Percentiles rank a stretch among this genome's conserved stretches.
Evolutionary conservation across 2,797 vertebrate genomes (phyloP).

Genomic region (Ceryle rudis): DNA sequence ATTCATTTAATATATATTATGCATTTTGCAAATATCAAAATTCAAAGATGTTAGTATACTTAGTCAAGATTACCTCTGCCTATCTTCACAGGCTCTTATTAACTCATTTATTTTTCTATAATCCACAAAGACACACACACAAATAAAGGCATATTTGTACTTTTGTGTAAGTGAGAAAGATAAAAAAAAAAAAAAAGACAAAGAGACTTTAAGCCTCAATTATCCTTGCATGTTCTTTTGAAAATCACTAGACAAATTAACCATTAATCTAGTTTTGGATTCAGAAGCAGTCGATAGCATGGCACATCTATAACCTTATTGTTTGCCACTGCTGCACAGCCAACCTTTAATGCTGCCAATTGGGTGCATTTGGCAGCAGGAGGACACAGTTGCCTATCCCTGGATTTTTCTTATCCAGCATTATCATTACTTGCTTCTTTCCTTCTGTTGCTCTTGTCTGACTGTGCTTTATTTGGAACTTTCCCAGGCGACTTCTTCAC

Average conservation of each 20-base stretch:
- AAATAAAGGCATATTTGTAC: not conserved
- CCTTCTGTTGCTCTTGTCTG: not conserved
- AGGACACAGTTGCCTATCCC: not conserved
- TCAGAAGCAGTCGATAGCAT: not conserved
- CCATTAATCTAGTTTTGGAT: not conserved
- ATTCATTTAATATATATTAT: not conserved
- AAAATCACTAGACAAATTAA: not conserved
- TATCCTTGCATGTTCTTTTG: not conserved
- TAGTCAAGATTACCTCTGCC: not conserved
- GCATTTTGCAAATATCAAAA: not conserved
- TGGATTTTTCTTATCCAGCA: not conserved
- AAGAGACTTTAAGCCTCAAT: not conserved
- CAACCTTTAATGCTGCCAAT: not conserved
- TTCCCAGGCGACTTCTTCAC: not conserved
- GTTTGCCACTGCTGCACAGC: not conserved
- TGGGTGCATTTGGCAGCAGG: slow-evolving; percentile 5
- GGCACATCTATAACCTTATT: not conserved
- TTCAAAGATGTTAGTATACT: not conserved
- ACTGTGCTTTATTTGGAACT: not conserved
- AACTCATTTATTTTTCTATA: not conserved
- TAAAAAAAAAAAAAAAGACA: not conserved
- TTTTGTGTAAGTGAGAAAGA: not conserved
- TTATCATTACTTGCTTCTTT: not conserved
- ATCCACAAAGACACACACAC: not conserved
- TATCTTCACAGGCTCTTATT: not conserved